Evolutionary conservation across 1,140 invertebrate genomes (phyloP).

Genomic region (Adoxophyes honmai): DNA sequence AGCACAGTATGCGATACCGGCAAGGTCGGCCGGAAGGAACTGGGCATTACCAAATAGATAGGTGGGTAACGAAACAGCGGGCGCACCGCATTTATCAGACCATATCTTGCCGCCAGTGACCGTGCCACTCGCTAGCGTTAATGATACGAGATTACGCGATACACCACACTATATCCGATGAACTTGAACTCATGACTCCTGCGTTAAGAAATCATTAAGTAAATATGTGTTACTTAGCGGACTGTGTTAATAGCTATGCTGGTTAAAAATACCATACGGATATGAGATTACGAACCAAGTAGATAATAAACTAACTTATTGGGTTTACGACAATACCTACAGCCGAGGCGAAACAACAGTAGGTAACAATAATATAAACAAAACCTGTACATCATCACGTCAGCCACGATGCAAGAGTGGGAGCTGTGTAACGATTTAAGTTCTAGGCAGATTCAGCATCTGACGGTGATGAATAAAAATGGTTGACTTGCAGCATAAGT

Average conservation of each 20-base stretch:
- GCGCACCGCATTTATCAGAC: constrained; percentile 45
- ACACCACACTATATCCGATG: constrained; percentile 11
- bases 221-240: neutral
- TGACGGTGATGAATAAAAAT: no score
- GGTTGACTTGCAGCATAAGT: no score
- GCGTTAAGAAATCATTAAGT: neutral
- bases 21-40: constrained; percentile 63
- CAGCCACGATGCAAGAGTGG: no score
- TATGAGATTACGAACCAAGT: neutral
- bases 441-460: no score
- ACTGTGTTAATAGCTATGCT: neutral
- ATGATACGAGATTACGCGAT: constrained; percentile 26
- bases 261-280: neutral
- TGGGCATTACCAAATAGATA: constrained; percentile 53
- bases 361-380: no score
- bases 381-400: no score
- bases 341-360: no score
- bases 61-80: constrained; percentile 28
- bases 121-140: constrained; percentile 24
- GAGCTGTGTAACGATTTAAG: no score
- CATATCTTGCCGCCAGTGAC: constrained; percentile 29
- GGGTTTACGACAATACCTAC: no score
- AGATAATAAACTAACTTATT: no score
- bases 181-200: constrained; percentile 29
- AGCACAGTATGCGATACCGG: constrained; percentile 28